Base-by-base conservation (phyloP, 2,797 vertebrate species). In the Mallotus villosus region DNA sequence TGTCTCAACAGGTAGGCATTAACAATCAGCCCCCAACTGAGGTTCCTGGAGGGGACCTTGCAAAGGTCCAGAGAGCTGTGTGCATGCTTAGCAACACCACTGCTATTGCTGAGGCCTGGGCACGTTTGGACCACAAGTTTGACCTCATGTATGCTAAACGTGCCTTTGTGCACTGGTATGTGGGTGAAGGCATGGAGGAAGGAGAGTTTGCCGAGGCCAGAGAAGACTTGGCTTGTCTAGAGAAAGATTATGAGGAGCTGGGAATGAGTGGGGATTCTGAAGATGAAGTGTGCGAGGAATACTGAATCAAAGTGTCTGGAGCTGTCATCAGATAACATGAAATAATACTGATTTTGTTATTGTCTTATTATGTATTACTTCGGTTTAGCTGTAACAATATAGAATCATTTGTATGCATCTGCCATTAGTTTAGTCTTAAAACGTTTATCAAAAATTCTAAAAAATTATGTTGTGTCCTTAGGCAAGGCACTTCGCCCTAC, bases 41-140 rank as follows among this genome's bases (percentile, higher is more conserved):
- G 7, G 94, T 97, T 25, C 94, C 95, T 8, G 95, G 95, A 0
- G 94, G 94, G 0, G 94, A 96, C 83, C 85, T 97, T 57, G 94
- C 95, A 77, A 94, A 94, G 66, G 92, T 95, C 0, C 94, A 95
- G 86, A 85, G 93, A 63, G 95, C 94, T 0, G 95, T 96, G 61
- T 97, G 95, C 85, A 95, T 96, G 94, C 89, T 97, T 76, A 96
- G 95, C 86, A 97, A 95, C 82, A 96, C 95, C 59, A 96, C 94
- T 0, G 95, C 95, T 76, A 95, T 96, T 0, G 92, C 94, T 0
- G 94, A 97, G 88, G 95, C 95, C 19, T 96, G 95, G 96, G 92
- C 93, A 4, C 93, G 94, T 1, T 93, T 96, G 1, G 92, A 96
- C 90, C 94, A 97, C 91, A 97, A 96, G 88, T 97, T 96, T 53